phyloP scores from a whole-genome alignment of 2,113 vertebrate species.

The Centrocercus urophasianus region DNA sequence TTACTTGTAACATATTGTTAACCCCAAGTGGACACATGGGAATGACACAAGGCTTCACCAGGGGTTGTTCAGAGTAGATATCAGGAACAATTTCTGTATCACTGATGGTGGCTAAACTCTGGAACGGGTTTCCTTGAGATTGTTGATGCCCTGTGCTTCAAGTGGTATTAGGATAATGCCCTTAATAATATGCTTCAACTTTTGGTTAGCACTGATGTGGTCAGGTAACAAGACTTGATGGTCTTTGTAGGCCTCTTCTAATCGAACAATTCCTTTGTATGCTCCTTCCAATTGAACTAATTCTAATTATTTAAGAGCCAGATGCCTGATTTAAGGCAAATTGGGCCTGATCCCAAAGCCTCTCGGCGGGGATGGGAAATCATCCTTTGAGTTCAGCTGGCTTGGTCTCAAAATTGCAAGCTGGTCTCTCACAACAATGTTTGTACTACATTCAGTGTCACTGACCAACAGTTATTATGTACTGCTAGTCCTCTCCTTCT shows the following conservation, averaged over 20 bases:
- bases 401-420: not conserved
- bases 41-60: not conserved
- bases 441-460: not conserved
- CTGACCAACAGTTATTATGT: not conserved
- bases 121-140: not conserved
- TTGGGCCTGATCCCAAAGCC: slow-evolving; percentile 39
- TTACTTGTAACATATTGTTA: not conserved
- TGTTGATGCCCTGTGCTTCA: not conserved
- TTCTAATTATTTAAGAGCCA: slow-evolving; percentile 26
- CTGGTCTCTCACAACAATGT: not conserved
- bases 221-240: not conserved
- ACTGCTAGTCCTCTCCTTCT: not conserved
- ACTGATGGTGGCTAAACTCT: not conserved
- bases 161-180: not conserved
- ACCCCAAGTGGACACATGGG: not conserved
- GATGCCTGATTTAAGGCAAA: slow-evolving; percentile 39
- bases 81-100: not conserved
- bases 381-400: slow-evolving; percentile 33
- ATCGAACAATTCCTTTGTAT: not conserved
- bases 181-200: not conserved
- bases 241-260: not conserved
- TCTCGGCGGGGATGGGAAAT: slow-evolving; percentile 7
- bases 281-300: not conserved
- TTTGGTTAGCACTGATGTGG: not conserved
- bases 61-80: not conserved